Conservation (phyloP, 2,797 vertebrate genomes). For the Sebastes kiyomatsui region DNA sequence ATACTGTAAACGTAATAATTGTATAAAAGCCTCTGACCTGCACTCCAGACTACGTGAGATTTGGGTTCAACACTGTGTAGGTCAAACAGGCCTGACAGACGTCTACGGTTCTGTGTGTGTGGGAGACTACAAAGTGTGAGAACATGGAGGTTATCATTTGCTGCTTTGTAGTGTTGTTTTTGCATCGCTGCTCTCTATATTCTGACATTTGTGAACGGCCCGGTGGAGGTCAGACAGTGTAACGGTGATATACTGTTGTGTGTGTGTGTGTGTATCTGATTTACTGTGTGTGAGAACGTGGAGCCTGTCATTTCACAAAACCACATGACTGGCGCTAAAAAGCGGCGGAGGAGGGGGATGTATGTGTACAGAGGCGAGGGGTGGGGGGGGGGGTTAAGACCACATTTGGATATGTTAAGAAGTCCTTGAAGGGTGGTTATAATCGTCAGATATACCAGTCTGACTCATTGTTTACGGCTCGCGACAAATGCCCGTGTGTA, state of each 20-base stretch:
- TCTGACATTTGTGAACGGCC: constrained; percentile 28
- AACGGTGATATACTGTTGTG: constrained; percentile 38
- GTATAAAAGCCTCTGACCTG: background rate
- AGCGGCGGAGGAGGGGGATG: constrained; percentile 14
- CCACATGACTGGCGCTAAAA: constrained; percentile 59
- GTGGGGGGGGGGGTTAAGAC: background rate
- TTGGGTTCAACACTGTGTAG: background rate
- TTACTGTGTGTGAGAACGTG: constrained; percentile 65
- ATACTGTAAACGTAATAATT: too few species aligned
- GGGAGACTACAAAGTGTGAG: constrained; percentile 26
- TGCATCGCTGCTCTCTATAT: background rate
- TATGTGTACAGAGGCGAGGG: background rate
- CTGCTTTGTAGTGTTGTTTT: constrained; percentile 12
- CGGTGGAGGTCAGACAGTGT: constrained; percentile 47
- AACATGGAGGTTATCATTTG: constrained; percentile 43
- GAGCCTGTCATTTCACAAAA: constrained; percentile 71
- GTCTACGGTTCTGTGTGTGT: background rate
- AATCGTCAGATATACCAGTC: constrained; percentile 63
- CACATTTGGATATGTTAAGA: constrained; percentile 47
- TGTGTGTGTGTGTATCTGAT: constrained; percentile 46
- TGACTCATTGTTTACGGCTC: constrained; percentile 68
- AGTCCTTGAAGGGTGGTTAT: constrained; percentile 64
- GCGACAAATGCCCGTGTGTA: constrained; percentile 50
- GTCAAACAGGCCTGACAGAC: constrained; percentile 6
- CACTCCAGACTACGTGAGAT: background rate